Evolutionary conservation across 35 echinoderm and acorn worm genomes (phyloP), one percentile per base, ranked within the genome.

Genomic region (Holothuria glaberrima): DNA sequence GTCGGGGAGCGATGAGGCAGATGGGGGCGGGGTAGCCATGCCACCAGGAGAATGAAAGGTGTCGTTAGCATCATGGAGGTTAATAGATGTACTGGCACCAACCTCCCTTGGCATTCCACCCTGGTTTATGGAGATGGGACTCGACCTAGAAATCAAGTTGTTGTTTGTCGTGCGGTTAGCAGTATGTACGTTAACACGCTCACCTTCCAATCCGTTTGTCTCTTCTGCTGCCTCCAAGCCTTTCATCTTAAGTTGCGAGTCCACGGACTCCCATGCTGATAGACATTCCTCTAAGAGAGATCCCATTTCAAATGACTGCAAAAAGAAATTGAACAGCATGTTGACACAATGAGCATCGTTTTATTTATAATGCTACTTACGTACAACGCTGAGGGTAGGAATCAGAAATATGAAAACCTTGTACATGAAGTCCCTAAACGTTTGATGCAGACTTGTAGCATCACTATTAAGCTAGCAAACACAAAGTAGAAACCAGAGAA

Each of bases 221-320:
- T 61, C 80, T 87, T 87, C 85, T 30, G 22, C 50, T 18, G 35
- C 64, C 62, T 70, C 63, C 29, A 41, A 4, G n/a, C 48, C 77
- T 59, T 46, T 82, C 80, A 84, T 84, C 80, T 52, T 84, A 61
- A 84, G 80, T 46, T 87, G 61, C 36, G 65, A 87, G 36, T 50
- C 85, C 19, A 87, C 85, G 0, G 85, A 71, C 54, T 87, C 85
- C 85, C 85, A 87, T 26, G 85, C 85, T 10, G 85, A 87, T 4
- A 87, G 85, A 35, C 60, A 67, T 87, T 87, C 85, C 22, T 87
- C 85, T 36, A 87, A 87, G 24, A 87, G 62, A 24, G 85, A 87
- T 46, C 85, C 85, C 85, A 87, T 87, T 41, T 87, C 85, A 31
- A 87, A 87, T 16, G 85, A 87, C 85, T 87, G 85, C 9, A 70